phyloP scores from a whole-genome alignment of 2,113 vertebrate genomes.

The Manacus vitellinus region DNA sequence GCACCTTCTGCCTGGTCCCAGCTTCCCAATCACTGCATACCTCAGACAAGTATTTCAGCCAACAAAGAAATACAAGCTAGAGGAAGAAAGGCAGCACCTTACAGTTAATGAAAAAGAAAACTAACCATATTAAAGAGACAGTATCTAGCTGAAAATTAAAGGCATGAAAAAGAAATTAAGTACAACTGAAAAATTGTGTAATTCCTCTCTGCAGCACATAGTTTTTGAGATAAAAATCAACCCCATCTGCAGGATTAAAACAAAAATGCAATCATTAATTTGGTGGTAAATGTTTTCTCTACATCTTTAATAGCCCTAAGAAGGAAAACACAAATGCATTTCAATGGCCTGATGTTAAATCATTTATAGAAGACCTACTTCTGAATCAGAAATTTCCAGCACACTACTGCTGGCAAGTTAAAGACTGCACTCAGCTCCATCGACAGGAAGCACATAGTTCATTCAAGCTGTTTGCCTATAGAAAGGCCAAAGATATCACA shows the following conservation, averaged over 20 bases:
- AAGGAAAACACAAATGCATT: conserved; percentile 63
- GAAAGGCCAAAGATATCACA: conserved; percentile 39
- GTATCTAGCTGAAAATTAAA: conserved; percentile 9
- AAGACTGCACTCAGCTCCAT: background rate
- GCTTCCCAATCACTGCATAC: background rate
- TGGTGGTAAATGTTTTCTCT: conserved; percentile 48
- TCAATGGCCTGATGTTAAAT: conserved; percentile 59
- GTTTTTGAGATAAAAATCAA: conserved; percentile 55
- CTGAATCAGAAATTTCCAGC: conserved; percentile 42
- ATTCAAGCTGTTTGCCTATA: background rate
- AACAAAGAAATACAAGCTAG: background rate
- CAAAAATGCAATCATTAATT: conserved; percentile 57
- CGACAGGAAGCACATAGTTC: background rate
- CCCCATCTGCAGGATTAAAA: conserved; percentile 42
- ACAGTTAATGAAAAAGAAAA: background rate
- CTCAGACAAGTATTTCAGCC: background rate
- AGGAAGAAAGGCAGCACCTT: background rate
- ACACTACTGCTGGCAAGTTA: background rate
- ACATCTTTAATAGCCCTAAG: conserved; percentile 15
- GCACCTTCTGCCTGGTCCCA: background rate
- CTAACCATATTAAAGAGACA: background rate
- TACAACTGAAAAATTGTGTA: conserved; percentile 5
- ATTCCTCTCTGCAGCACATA: background rate
- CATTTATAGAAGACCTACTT: conserved; percentile 63
- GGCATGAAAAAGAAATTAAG: background rate